Conservation (phyloP, 2,113 vertebrate species). For the Oncorhynchus kisutch region DNA sequence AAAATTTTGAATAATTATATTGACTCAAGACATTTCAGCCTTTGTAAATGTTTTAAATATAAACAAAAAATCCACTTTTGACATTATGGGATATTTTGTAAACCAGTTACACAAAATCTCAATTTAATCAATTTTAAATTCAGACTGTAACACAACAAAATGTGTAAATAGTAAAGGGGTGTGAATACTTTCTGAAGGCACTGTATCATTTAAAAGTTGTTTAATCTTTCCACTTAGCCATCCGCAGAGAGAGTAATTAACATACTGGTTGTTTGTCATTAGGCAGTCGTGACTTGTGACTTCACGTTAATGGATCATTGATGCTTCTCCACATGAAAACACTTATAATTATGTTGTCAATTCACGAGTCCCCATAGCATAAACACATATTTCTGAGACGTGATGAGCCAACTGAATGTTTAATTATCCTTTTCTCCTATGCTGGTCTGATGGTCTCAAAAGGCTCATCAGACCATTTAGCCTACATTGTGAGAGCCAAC, state of each 20-base stretch:
- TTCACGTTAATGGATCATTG: background rate
- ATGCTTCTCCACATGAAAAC: slow-evolving; percentile 12
- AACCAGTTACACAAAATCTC: no score
- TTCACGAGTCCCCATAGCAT: background rate
- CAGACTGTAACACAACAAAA: no score
- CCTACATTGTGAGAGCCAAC: no score
- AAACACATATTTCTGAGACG: background rate
- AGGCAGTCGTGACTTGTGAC: slow-evolving; percentile 10
- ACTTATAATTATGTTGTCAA: slow-evolving; percentile 19
- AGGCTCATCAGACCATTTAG: background rate
- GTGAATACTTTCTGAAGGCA: no score
- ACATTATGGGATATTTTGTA: no score
- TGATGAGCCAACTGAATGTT: background rate
- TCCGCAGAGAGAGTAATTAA: slow-evolving; percentile 9
- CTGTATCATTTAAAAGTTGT: background rate
- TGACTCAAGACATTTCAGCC: no score
- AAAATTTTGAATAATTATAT: no score
- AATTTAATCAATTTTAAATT: no score
- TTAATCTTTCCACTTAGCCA: background rate
- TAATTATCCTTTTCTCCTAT: background rate
- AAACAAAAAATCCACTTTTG: no score
- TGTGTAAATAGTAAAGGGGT: no score
- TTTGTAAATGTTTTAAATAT: no score
- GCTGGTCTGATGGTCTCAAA: background rate
- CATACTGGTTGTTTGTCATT: slow-evolving; percentile 2